Evolutionary conservation across 2,113 vertebrate genomes (phyloP).

Genomic region (Diphyllodes magnificus): DNA sequence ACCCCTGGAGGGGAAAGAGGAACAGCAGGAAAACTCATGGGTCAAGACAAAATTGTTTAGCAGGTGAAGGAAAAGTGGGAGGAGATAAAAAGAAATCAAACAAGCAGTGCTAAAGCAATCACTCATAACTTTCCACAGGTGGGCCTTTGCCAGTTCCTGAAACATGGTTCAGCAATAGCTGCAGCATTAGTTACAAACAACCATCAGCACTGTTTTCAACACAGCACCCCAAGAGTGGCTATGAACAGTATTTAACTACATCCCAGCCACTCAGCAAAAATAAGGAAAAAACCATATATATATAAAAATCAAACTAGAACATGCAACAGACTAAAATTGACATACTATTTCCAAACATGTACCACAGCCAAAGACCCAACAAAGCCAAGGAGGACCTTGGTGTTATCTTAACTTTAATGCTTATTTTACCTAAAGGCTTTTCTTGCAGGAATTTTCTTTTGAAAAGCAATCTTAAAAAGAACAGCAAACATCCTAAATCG

Average conservation of each 20-base stretch:
- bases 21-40: not conserved
- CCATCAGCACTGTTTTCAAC: not conserved
- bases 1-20: not conserved
- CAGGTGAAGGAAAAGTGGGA: not conserved
- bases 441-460: not conserved
- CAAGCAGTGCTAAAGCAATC: not conserved
- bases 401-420: not conserved
- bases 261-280: not conserved
- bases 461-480: not conserved
- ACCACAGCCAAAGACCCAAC: not conserved
- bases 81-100: not conserved
- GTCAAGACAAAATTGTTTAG: not conserved
- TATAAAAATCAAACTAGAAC: not conserved
- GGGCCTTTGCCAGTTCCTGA: not conserved
- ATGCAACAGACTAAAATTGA: not conserved
- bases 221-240: not conserved
- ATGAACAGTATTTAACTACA: not conserved
- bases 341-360: not conserved
- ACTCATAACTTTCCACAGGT: not conserved
- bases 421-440: not conserved
- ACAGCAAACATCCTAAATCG: not conserved
- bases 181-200: not conserved
- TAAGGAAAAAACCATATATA: fast-evolving
- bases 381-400: not conserved
- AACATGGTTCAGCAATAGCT: not conserved